phyloP scores from a whole-genome alignment of 1,140 invertebrate genomes.

The Coptotermes formosanus region DNA sequence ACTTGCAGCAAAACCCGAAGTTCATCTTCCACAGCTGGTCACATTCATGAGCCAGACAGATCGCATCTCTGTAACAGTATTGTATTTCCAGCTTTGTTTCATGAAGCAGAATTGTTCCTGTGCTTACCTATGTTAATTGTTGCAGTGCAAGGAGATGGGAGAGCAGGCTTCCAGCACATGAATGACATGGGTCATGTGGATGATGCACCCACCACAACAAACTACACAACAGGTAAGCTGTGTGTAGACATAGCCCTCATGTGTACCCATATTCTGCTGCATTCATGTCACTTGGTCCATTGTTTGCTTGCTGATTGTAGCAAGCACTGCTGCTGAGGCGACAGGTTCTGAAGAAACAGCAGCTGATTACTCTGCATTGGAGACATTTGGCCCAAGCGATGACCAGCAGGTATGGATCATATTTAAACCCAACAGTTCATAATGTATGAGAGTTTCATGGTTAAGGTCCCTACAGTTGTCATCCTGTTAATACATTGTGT shows the following conservation, averaged over 20 bases:
- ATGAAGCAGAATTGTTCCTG: too few species aligned
- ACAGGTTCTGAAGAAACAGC: constrained; percentile 36
- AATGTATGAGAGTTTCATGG: not conserved
- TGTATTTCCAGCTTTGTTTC: too few species aligned
- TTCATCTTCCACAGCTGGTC: too few species aligned
- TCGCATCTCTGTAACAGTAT: too few species aligned
- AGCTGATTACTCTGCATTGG: constrained; percentile 34
- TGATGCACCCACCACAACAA: constrained; percentile 18
- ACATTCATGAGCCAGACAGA: too few species aligned
- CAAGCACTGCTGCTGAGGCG: constrained; percentile 34
- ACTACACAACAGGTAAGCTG: constrained; percentile 28
- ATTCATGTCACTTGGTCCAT: not conserved
- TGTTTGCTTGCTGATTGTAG: constrained; percentile 24
- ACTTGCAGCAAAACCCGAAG: too few species aligned
- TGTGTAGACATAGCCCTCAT: not conserved
- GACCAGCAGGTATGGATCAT: constrained; percentile 23
- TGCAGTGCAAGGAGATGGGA: not conserved
- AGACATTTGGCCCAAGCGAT: constrained; percentile 29
- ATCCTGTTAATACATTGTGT: not conserved
- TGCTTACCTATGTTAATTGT: not conserved
- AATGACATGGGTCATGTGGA: constrained; percentile 23
- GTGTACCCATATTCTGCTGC: not conserved
- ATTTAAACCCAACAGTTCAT: not conserved
- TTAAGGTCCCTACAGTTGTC: not conserved
- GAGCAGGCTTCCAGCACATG: not conserved